Base-by-base conservation (phyloP, 2,888 invertebrate species). In the Ligdia adustata region DNA sequence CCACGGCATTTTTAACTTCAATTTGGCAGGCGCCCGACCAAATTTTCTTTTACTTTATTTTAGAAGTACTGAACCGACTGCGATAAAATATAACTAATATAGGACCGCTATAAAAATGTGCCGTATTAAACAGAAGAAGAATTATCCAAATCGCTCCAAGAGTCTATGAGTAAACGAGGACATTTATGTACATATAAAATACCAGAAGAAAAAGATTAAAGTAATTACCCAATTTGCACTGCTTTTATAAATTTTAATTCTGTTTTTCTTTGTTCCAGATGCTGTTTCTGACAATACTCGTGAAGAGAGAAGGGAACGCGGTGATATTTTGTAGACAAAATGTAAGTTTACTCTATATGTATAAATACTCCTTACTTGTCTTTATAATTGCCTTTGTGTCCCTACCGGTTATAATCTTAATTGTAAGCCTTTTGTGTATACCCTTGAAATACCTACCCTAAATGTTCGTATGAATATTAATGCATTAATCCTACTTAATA, bases 241-340 rank as follows among this genome's bases (percentile, higher is more conserved):
- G 3, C 5, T 16, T 16, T 16, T 16, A 16, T 5, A 4, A 16
- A 4, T 16, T 16, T 16, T 16, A 16, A 16, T 22, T 22, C 6
- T 7, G 4, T 45, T 52, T 57, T 58, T 48, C 44, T 52, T 82
- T 82, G 81, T 88, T 86, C 22, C 87, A 88, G 88, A 84, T 85
- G 82, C 78, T 79, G 75, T 68, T 67, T 63, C 60, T 72, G 82
- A 85, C 79, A 84, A 85, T 82, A 83, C 74, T 62, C 61, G 69
- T 58, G 54, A 66, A 65, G 57, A 63, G 72, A 59, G 57, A 62
- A 64, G 64, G 62, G 64, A 68, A 66, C 52, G 70, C 59, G 70
- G 73, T 81, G 79, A 83, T 80, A 84, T 79, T 77, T 73, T 73
- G 69, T 74, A 73, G 66, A 65, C 69, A 81, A 82, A 82, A 87